These are phyloP conservation scores for Synanceia verrucosa DNA, from an alignment of 2,797 vertebrate species.

Conservation along the genomic window DNA sequence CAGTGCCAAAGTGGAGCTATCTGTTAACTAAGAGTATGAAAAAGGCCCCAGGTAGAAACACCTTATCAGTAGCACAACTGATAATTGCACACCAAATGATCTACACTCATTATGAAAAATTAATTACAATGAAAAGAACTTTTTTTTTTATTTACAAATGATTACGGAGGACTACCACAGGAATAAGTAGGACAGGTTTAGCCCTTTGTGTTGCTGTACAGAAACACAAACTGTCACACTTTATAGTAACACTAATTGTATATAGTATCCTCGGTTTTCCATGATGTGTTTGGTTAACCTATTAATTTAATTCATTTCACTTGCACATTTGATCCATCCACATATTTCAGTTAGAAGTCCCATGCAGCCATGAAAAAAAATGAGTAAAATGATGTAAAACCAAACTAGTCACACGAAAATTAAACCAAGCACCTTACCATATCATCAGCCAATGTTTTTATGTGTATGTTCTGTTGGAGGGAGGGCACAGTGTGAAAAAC, in stretches of 20 bases:
- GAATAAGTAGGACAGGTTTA: background rate
- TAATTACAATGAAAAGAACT: conserved; percentile 14
- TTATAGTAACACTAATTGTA: background rate
- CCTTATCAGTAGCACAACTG: conserved; percentile 46
- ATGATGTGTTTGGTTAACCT: background rate
- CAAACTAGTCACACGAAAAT: conserved; percentile 67
- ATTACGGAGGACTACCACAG: background rate
- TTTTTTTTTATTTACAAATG: conserved; percentile 16
- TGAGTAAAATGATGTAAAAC: conserved; percentile 56
- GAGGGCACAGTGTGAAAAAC: conserved; percentile 81
- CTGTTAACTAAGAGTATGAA: conserved; percentile 57
- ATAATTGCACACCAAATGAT: conserved; percentile 62
- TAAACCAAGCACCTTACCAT: conserved; percentile 94
- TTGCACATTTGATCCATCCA: conserved; percentile 75
- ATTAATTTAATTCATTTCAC: background rate
- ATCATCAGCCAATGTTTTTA: conserved; percentile 99
- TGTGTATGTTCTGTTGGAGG: conserved; percentile 98
- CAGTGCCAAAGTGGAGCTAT: conserved; percentile 28
- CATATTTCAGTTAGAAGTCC: conserved; percentile 59
- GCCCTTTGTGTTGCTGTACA: background rate
- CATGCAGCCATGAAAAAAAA: conserved; percentile 68
- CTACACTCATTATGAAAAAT: conserved; percentile 53
- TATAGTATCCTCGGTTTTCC: background rate
- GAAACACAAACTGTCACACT: background rate
- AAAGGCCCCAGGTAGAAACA: conserved; percentile 36